Evolutionary conservation across 2,888 invertebrate genomes (phyloP).

Genomic region (Drosophila neonasuta): DNA sequence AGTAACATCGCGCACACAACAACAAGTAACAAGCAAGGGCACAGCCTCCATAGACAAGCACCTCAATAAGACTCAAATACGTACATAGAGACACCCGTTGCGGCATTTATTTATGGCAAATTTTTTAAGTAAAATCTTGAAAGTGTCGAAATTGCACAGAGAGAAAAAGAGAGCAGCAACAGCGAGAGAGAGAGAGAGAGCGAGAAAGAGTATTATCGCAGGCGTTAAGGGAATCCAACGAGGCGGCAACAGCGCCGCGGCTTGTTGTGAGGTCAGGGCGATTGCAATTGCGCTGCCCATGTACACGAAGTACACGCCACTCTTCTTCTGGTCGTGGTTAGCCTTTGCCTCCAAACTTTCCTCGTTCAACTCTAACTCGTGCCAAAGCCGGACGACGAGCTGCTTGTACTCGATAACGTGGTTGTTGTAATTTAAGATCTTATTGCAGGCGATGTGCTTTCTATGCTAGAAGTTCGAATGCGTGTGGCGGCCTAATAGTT

Average conservation of each 20-base stretch:
- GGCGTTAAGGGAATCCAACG: slow-evolving; percentile 56
- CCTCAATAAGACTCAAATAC: slow-evolving; percentile 52
- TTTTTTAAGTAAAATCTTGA: slow-evolving; percentile 75
- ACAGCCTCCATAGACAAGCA: slow-evolving; percentile 39
- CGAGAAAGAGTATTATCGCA: slow-evolving; percentile 21
- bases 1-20: slow-evolving; percentile 2
- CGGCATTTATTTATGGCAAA: slow-evolving; percentile 73
- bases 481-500: slow-evolving; percentile 18
- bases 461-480: slow-evolving; percentile 15
- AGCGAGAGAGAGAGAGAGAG: slow-evolving; percentile 10
- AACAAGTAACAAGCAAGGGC: slow-evolving; percentile 59
- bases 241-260: slow-evolving; percentile 51
- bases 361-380: not conserved
- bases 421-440: slow-evolving; percentile 60
- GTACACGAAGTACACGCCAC: slow-evolving; percentile 36
- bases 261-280: slow-evolving; percentile 53
- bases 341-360: slow-evolving; percentile 27
- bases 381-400: slow-evolving; percentile 1
- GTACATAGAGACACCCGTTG: slow-evolving; percentile 46
- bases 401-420: slow-evolving; percentile 61
- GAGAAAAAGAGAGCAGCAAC: not conserved
- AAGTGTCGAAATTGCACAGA: slow-evolving; percentile 70
- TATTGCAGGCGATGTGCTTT: slow-evolving; percentile 59
- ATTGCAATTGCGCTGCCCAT: slow-evolving; percentile 47
- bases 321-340: slow-evolving; percentile 45